A percentile compares a stretch with the other conserved stretches of the same genome.
Conservation (phyloP, 2,888 invertebrate genomes). For the Helicoverpa assulta region DNA sequence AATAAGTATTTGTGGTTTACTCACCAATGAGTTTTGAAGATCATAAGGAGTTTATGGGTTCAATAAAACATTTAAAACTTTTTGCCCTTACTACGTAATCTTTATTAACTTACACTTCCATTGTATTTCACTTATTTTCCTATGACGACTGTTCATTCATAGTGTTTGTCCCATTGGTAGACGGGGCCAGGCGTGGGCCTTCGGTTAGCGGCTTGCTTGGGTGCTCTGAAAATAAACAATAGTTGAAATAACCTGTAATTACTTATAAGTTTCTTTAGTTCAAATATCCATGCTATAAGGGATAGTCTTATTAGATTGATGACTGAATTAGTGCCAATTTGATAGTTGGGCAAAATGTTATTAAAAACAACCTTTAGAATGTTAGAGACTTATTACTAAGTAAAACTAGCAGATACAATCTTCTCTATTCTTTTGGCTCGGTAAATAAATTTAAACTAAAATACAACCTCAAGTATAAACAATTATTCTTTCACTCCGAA, state of each 20-base stretch:
- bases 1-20: neutral
- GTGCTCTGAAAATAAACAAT: conserved; percentile 69
- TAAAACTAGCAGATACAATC: no score
- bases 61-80: conserved; percentile 3
- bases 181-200: conserved; percentile 90
- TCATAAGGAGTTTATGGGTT: neutral
- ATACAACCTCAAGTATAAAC: no score
- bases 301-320: no score
- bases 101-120: conserved; percentile 60
- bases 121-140: conserved; percentile 20
- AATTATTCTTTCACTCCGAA: no score
- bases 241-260: neutral
- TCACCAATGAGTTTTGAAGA: neutral
- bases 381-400: no score
- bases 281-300: no score
- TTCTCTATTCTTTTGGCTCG: no score
- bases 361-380: no score
- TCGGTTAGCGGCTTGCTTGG: conserved; percentile 75
- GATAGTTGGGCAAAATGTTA: no score
- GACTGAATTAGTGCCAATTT: no score
- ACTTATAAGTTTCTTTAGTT: no score
- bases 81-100: conserved; percentile 53
- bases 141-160: conserved; percentile 62
- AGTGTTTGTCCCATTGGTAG: conserved; percentile 90
- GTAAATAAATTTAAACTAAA: no score